Evolutionary conservation across 2,888 invertebrate genomes (phyloP).

Genomic region (Lasioglossum villosulum): DNA sequence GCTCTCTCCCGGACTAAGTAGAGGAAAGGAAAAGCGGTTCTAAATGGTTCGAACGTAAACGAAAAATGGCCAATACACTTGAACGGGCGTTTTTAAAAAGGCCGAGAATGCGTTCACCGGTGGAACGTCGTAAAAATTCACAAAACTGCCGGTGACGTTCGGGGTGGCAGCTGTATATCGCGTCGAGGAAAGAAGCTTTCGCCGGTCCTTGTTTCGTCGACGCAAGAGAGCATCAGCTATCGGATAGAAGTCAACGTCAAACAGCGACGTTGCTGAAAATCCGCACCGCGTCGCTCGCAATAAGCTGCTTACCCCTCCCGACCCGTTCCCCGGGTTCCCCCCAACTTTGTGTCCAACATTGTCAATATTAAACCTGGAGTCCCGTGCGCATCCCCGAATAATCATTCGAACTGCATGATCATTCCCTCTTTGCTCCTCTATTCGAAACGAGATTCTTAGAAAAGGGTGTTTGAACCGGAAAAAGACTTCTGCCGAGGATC

Average conservation of each 20-base stretch:
- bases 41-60: background rate
- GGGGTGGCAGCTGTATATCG: background rate
- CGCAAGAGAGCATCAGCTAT: constrained; percentile 37
- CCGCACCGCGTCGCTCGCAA: constrained; percentile 68
- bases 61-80: background rate
- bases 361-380: constrained; percentile 66
- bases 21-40: background rate
- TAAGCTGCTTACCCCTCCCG: constrained; percentile 72
- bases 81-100: background rate
- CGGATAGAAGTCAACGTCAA: constrained; percentile 60
- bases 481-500: background rate
- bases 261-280: constrained; percentile 67
- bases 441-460: background rate
- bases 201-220: constrained; percentile 21
- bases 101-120: background rate
- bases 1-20: background rate
- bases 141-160: constrained; percentile 1
- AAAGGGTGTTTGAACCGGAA: background rate
- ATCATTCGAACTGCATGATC: constrained; percentile 7
- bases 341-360: constrained; percentile 60
- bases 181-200: constrained; percentile 24
- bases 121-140: background rate
- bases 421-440: constrained; percentile 1
- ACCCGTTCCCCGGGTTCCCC: constrained; percentile 6
- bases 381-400: background rate